phyloP scores from a whole-genome alignment of 1,140 invertebrate species.

The Drosophila orosa region DNA sequence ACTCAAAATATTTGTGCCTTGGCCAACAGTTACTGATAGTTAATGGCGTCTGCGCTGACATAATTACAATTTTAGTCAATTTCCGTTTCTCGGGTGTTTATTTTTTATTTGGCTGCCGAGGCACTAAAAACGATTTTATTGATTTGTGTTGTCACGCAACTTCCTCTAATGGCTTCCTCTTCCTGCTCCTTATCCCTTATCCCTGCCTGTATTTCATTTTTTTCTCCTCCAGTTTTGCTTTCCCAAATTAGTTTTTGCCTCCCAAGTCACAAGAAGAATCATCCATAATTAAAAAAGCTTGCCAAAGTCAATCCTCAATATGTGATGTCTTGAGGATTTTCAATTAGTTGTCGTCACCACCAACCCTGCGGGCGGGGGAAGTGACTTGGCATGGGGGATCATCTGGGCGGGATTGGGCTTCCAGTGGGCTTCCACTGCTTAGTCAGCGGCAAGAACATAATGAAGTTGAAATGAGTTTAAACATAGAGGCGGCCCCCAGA shows the following conservation, averaged over 20 bases:
- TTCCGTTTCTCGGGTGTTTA: conserved; percentile 64
- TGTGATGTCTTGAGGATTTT: conserved; percentile 60
- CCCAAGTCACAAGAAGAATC: conserved; percentile 25
- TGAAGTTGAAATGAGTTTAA: conserved; percentile 76
- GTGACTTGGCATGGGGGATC: not conserved
- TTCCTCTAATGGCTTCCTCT: conserved; percentile 40
- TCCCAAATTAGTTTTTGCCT: conserved; percentile 34
- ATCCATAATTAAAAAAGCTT: conserved; percentile 58
- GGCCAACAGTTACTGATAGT: conserved; percentile 21
- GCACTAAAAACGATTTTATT: conserved; percentile 70
- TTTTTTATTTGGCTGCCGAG: conserved; percentile 48
- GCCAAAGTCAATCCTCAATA: conserved; percentile 27
- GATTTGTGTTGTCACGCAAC: conserved; percentile 80
- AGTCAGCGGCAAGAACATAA: conserved; percentile 62
- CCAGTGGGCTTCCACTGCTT: conserved; percentile 43
- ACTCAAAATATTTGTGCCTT: not conserved
- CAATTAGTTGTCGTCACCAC: conserved; percentile 65
- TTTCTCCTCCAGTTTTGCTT: conserved; percentile 2
- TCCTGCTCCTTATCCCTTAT: not conserved
- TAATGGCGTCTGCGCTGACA: conserved; percentile 71
- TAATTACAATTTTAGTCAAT: conserved; percentile 84
- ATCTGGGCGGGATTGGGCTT: not conserved
- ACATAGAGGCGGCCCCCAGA: conserved; percentile 18
- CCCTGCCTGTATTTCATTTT: conserved; percentile 1
- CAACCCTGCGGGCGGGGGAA: conserved; percentile 17